Base-by-base conservation (phyloP, 2,113 vertebrate genomes). In the Rhinoptilus africanus region DNA sequence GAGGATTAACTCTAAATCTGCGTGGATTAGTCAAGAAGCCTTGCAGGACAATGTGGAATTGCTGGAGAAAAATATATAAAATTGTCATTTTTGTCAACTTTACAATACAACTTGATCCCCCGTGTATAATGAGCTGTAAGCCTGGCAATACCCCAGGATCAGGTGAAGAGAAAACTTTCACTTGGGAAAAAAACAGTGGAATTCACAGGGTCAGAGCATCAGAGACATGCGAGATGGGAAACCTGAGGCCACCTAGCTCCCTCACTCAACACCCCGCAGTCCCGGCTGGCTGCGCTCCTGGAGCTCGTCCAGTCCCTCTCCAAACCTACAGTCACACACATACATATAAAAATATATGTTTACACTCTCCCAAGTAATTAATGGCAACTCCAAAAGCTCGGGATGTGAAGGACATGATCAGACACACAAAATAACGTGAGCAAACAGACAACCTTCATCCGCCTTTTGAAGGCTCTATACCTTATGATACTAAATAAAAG, bases 151-250 rank as follows among this genome's bases (percentile, higher is more conserved):
- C 48, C 90, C 53, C 54, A 19, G 51, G 74, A 77, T 96, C 85
- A 95, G 88, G 64, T 93, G 90, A 91, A 90, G 86, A 92, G 37
- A 93, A 92, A 93, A 84, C 88, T 92, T 97, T 93, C 94, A 85
- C 93, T 93, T 74, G 89, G 74, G 91, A 76, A 94, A 91, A 87
- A 56, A 85, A 6, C 8, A 39, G 35, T 43, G 85, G 88, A 88
- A 92, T 96, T 90, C 75, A 8, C 34, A 57, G 69, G 74, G 81
- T 81, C 26, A 79, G 62, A 88, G 78, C 89, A 80, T 88, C 77
- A 41, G 92, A 64, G 79, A 62, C 68, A 39, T 2, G 43, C 77
- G 66, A 82, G 75, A 78, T 0, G 3, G 64, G 87, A 96, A 97
- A 89, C 19, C 74, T 50, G 84, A 92, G 82, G 74, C 79, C 76